A percentile compares a stretch with the other conserved stretches of the same genome.
Evolutionary conservation across 37 sponge, comb jelly and placozoan genomes (phyloP).

Genomic region (Cladorhizidae sp.): DNA sequence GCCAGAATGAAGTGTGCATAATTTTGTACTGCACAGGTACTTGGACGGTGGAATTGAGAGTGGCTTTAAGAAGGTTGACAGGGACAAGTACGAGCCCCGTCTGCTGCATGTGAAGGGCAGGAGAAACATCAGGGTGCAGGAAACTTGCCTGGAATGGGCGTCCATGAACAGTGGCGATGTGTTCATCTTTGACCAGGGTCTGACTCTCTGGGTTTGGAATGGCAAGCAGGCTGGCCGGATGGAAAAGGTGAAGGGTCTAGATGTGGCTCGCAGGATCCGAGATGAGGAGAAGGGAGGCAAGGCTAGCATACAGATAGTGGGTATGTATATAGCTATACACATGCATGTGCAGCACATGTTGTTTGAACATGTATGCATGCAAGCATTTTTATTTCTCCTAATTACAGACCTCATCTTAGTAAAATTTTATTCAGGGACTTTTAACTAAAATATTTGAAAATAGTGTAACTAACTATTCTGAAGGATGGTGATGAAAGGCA

Average conservation of each 20-base stretch:
- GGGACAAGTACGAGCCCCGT: conserved; percentile 69
- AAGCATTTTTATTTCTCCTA: no score
- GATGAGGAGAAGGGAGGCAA: conserved; percentile 88
- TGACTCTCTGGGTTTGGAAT: conserved; percentile 84
- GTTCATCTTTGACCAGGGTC: conserved; percentile 86
- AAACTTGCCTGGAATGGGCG: conserved; percentile 53
- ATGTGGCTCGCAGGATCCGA: conserved; percentile 83
- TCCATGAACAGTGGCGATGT: conserved; percentile 95
- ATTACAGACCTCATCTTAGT: no score
- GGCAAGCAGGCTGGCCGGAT: conserved; percentile 69
- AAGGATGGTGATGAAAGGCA: no score
- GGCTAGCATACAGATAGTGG: conserved; percentile 57
- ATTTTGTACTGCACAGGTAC: conserved; percentile 69
- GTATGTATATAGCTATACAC: conserved; percentile 53
- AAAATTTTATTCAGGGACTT: no score
- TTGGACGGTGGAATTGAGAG: conserved; percentile 76
- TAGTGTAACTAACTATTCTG: no score
- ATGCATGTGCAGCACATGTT: no score
- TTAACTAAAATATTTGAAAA: no score
- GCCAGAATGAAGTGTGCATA: no score
- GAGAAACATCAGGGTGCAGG: conserved; percentile 77
- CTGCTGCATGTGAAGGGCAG: conserved; percentile 91
- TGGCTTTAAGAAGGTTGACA: conserved; percentile 88
- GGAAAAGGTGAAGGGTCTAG: conserved; percentile 90
- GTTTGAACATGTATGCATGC: no score